phyloP scores from a whole-genome alignment of 1,140 invertebrate genomes.

The Leptopilina clavipes region DNA sequence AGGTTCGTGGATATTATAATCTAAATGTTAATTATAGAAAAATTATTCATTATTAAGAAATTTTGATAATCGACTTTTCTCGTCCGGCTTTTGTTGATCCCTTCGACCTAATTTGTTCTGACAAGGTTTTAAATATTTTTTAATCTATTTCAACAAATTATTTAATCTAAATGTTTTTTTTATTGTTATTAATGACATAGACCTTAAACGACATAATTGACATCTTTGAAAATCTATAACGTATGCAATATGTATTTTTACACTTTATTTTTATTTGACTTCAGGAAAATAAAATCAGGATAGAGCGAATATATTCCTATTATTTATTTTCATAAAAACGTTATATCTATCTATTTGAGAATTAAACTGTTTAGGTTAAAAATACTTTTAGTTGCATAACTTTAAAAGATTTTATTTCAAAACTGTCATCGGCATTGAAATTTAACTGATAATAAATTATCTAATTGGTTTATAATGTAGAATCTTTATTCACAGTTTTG shows the following conservation, averaged over 20 bases:
- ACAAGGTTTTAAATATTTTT: not conserved
- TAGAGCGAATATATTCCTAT: not conserved
- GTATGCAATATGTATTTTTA: not conserved
- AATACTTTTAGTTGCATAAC: not conserved
- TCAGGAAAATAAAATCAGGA: not conserved
- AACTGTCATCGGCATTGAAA: not conserved
- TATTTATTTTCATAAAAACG: not conserved
- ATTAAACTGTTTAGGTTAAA: not conserved
- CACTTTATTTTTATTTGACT: not conserved
- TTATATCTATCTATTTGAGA: not conserved
- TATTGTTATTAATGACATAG: too few species aligned
- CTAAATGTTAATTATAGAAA: not conserved
- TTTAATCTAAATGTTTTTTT: not conserved
- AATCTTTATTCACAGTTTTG: too few species aligned
- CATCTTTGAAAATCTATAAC: too few species aligned
- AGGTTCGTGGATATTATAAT: slow-evolving; percentile 80
- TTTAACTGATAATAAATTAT: not conserved
- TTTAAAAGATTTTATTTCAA: not conserved
- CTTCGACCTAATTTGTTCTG: not conserved
- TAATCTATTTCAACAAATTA: not conserved
- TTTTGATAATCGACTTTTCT: not conserved
- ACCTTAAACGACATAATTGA: too few species aligned
- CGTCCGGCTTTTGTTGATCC: slow-evolving; percentile 4
- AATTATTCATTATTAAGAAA: not conserved
- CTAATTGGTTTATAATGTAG: not conserved